phyloP scores from a whole-genome alignment of 2,113 vertebrate species.

The Cyanoderma ruficeps region DNA sequence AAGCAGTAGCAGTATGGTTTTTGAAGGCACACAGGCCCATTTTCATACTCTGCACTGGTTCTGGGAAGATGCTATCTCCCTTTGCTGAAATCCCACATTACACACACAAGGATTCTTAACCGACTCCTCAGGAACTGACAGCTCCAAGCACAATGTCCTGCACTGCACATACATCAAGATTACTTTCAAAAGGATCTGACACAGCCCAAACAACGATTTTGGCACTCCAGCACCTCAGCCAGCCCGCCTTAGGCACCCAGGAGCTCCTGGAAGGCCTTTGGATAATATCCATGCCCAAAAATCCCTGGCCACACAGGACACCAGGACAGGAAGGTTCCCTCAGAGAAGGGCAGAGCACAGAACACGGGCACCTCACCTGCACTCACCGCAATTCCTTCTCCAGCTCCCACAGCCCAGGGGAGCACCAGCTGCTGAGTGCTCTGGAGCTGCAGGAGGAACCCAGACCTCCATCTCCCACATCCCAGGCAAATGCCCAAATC shows the following conservation, averaged over 20 bases:
- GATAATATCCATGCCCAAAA: neutral
- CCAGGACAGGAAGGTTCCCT: neutral
- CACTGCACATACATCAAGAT: accelerated
- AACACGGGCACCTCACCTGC: neutral
- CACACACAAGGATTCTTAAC: neutral
- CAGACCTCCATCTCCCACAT: neutral
- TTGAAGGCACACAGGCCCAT: neutral
- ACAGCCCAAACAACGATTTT: neutral
- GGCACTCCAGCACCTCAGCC: neutral
- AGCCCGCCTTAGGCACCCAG: neutral
- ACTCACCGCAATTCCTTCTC: neutral
- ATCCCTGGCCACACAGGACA: neutral
- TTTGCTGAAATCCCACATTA: neutral
- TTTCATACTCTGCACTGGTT: neutral
- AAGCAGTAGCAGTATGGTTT: neutral
- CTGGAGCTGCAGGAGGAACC: neutral
- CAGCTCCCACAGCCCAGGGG: neutral
- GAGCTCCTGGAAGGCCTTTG: neutral
- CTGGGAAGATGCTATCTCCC: neutral
- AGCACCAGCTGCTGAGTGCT: neutral
- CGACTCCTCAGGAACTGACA: neutral
- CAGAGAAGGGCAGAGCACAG: neutral
- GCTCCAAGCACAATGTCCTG: neutral
- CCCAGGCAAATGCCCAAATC: neutral
- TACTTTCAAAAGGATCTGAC: neutral